These are phyloP conservation scores for Lasioglossum marginatum DNA, from an alignment of 2,888 invertebrate species.

Conservation along the genomic window DNA sequence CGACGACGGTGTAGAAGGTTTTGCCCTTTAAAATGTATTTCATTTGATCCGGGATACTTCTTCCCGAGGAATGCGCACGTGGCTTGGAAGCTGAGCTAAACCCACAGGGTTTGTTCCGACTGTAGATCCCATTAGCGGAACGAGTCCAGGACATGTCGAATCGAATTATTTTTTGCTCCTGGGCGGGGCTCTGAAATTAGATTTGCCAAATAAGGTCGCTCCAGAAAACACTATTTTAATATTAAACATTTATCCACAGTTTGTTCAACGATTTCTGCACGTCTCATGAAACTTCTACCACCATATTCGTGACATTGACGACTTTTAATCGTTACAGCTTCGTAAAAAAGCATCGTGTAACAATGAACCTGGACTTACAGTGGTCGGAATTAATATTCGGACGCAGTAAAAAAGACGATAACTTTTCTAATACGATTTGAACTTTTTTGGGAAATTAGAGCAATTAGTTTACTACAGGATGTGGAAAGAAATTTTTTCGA, in stretches of 20 bases:
- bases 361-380: no score
- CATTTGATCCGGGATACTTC: background rate
- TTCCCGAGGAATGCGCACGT: background rate
- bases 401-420: no score
- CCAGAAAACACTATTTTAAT: background rate
- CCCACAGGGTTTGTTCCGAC: background rate
- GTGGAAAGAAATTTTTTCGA: no score
- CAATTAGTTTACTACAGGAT: no score
- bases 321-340: no score
- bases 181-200: background rate
- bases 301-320: no score
- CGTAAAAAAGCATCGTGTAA: no score
- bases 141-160: background rate
- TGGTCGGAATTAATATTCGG: no score
- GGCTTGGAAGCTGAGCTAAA: background rate
- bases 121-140: background rate
- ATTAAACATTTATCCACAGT: background rate
- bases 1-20: constrained; percentile 8
- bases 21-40: constrained; percentile 16
- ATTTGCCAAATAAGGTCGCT: background rate
- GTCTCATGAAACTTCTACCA: background rate
- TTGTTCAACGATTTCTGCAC: background rate
- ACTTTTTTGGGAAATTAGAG: no score
- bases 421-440: no score
- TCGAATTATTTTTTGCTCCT: background rate